These are phyloP conservation scores for Coccyzus lansbergi DNA, from an alignment of 2,797 vertebrate species.

Conservation along the genomic window DNA sequence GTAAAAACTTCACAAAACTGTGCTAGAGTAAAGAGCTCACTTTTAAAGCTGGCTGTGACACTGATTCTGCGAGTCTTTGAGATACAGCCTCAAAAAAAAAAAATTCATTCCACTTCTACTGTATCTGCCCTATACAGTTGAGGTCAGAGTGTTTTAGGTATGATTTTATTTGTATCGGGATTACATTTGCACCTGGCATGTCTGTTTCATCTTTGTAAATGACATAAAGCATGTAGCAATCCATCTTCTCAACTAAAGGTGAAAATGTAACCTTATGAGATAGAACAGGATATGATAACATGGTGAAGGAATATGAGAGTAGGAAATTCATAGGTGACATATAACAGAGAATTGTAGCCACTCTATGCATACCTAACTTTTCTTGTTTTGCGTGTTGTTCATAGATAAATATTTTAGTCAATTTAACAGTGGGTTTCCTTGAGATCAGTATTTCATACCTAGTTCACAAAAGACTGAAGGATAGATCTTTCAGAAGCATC, in stretches of 20 bases:
- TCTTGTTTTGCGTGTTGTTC: neutral
- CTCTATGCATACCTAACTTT: neutral
- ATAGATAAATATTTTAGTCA: neutral
- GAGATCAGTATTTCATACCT: neutral
- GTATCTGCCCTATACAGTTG: rapidly evolving
- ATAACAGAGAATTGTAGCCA: neutral
- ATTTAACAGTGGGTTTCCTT: neutral
- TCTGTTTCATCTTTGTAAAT: neutral
- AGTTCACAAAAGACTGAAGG: neutral
- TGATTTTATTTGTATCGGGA: neutral
- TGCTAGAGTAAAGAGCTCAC: too few relatives aligned
- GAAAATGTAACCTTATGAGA: neutral
- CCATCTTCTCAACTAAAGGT: neutral
- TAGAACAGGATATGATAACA: neutral
- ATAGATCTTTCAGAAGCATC: neutral
- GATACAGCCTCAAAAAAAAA: neutral
- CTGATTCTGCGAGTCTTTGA: too few relatives aligned
- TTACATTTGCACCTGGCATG: neutral
- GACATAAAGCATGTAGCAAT: neutral
- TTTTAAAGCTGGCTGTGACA: too few relatives aligned
- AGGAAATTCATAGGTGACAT: neutral
- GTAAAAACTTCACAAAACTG: neutral
- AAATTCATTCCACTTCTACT: neutral
- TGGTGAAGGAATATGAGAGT: neutral
- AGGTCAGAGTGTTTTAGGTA: neutral